Evolutionary conservation across 30 jellyfish, hydroid and myxozoan species (phyloP).

Genomic region (Rhopilema esculentum): DNA sequence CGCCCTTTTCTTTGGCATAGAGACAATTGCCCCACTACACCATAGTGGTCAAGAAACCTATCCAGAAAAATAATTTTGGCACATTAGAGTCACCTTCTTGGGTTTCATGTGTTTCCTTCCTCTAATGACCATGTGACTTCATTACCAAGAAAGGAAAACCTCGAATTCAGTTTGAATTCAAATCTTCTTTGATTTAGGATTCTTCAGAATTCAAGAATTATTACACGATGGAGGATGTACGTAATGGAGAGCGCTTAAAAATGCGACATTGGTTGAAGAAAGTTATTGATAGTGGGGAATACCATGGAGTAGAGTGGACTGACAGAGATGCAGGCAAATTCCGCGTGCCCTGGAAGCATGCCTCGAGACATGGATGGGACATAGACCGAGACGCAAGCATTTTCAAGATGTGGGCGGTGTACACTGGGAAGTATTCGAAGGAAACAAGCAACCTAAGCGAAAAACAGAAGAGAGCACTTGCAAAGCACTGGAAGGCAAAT

Average conservation of each 20-base stretch:
- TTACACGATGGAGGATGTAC: slow-evolving; percentile 23
- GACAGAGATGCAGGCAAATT: slow-evolving; percentile 59
- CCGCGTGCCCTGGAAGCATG: slow-evolving; percentile 91
- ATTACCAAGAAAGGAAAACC: not conserved
- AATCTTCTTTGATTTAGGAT: not conserved
- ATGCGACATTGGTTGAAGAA: slow-evolving; percentile 83
- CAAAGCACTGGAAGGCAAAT: slow-evolving; percentile 94
- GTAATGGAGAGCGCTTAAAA: slow-evolving; percentile 73
- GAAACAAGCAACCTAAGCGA: slow-evolving; percentile 22
- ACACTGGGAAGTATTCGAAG: slow-evolving; percentile 80
- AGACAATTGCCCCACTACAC: no score
- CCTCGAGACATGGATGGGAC: slow-evolving; percentile 93
- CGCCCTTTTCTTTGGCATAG: no score
- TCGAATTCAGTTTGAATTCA: not conserved
- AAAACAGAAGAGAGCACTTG: slow-evolving; percentile 44
- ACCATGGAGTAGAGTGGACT: slow-evolving; percentile 81
- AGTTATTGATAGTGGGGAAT: slow-evolving; percentile 69
- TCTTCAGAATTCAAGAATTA: not conserved
- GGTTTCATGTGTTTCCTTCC: no score
- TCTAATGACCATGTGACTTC: not conserved
- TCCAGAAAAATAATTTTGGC: no score
- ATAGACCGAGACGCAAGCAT: slow-evolving; percentile 79
- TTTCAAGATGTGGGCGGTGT: slow-evolving; percentile 89
- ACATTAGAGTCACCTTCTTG: no score
- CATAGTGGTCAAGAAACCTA: no score